phyloP scores from a whole-genome alignment of 2,113 vertebrate species.

The Nansenia antarctica region DNA sequence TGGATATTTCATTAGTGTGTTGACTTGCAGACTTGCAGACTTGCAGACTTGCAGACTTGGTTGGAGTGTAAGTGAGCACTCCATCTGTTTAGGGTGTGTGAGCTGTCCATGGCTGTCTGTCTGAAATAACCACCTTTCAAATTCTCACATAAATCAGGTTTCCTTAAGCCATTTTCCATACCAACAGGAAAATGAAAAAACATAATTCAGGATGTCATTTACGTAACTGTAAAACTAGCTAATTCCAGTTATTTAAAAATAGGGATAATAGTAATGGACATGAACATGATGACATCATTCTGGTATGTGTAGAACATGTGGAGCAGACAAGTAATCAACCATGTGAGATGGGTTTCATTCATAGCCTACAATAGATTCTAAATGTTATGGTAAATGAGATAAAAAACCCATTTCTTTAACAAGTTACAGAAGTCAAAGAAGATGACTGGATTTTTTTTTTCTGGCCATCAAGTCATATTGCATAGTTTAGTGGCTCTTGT shows the following conservation, averaged over 20 bases:
- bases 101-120: neutral
- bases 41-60: slow-evolving; percentile 2
- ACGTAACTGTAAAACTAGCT: slow-evolving; percentile 31
- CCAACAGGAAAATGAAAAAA: too few species aligned
- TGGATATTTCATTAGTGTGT: slow-evolving; percentile 1
- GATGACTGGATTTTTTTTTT: too few species aligned
- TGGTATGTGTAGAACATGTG: slow-evolving; percentile 46
- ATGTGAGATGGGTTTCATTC: neutral
- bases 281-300: slow-evolving; percentile 44
- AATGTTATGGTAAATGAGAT: too few species aligned
- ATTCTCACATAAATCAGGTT: neutral
- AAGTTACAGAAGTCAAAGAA: too few species aligned
- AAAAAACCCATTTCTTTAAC: too few species aligned
- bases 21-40: slow-evolving; percentile 6
- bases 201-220: too few species aligned
- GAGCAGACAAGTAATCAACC: neutral
- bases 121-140: slow-evolving; percentile 4
- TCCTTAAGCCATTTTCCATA: neutral
- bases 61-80: neutral
- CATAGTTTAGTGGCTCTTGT: too few species aligned
- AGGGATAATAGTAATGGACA: slow-evolving; percentile 14
- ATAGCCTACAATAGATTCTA: too few species aligned
- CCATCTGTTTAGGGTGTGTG: too few species aligned
- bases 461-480: too few species aligned
- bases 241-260: slow-evolving; percentile 40